Percentiles rank a stretch among this genome's conserved stretches.
phyloP scores from a whole-genome alignment of 2,888 invertebrate species.

The Choreutis nemorana region DNA sequence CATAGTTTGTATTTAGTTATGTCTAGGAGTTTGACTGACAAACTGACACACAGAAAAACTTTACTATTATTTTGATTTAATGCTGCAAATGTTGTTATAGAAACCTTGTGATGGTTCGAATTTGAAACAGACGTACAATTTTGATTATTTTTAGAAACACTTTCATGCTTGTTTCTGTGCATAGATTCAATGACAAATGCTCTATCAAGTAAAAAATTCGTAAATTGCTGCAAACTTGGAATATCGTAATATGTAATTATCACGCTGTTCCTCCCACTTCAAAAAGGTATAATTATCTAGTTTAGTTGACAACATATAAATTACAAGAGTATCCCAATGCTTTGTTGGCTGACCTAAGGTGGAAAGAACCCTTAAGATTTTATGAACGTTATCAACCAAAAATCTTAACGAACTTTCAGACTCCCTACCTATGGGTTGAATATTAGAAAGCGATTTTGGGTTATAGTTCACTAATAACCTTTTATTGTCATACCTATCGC shows the following conservation, averaged over 20 bases:
- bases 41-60: slow-evolving; percentile 3
- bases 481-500: slow-evolving; percentile 11
- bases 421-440: slow-evolving; percentile 8
- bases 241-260: slow-evolving; percentile 4
- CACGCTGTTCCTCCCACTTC: slow-evolving; percentile 8
- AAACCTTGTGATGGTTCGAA: background rate
- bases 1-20: slow-evolving; percentile 5
- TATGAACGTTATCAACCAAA: slow-evolving; percentile 13
- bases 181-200: slow-evolving; percentile 7
- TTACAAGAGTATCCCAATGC: slow-evolving; percentile 10
- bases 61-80: background rate
- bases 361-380: slow-evolving; percentile 13
- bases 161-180: slow-evolving; percentile 1
- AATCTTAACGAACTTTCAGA: slow-evolving; percentile 11
- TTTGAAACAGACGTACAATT: background rate
- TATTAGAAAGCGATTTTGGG: slow-evolving; percentile 11
- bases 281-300: slow-evolving; percentile 10
- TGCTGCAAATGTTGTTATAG: slow-evolving; percentile 1
- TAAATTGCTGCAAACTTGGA: slow-evolving; percentile 4
- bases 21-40: background rate
- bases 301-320: slow-evolving; percentile 10
- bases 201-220: slow-evolving; percentile 5
- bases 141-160: background rate
- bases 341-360: slow-evolving; percentile 13
- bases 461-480: slow-evolving; percentile 11